Conservation (phyloP, 2,888 invertebrate genomes). For the Trimorus sp. region DNA sequence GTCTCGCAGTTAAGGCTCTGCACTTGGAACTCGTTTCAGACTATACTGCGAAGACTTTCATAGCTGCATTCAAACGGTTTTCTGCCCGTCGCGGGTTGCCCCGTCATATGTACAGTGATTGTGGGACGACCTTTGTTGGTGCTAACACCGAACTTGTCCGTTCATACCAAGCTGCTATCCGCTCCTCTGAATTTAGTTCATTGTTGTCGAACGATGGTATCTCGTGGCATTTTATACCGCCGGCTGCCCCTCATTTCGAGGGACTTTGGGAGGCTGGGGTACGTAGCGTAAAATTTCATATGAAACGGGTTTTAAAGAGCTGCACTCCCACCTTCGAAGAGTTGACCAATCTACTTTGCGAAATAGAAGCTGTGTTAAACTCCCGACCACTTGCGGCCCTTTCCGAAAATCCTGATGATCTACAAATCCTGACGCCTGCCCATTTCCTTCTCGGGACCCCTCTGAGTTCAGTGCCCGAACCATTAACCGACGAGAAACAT, state of each 20-base stretch:
- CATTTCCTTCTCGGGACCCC: background rate
- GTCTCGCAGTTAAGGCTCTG: too few relatives aligned
- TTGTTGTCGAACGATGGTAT: background rate
- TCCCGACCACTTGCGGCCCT: conserved; percentile 3
- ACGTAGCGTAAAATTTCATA: conserved; percentile 13
- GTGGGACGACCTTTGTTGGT: too few relatives aligned
- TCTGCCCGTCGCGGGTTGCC: too few relatives aligned
- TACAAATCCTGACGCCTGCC: background rate
- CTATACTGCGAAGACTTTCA: too few relatives aligned
- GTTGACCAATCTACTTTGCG: conserved; percentile 3
- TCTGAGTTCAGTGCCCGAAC: background rate
- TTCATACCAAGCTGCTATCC: too few relatives aligned
- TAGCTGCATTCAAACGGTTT: too few relatives aligned
- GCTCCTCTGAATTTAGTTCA: too few relatives aligned
- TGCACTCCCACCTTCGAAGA: conserved; percentile 14
- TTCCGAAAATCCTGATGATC: background rate
- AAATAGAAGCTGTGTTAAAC: conserved; percentile 4
- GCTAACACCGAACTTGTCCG: too few relatives aligned
- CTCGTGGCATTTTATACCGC: conserved; percentile 13
- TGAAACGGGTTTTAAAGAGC: background rate
- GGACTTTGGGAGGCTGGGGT: conserved; percentile 15
- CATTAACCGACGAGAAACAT: background rate
- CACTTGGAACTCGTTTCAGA: too few relatives aligned
- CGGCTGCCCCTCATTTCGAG: conserved; percentile 9
- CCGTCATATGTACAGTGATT: too few relatives aligned